Evolutionary conservation across 2,113 vertebrate genomes (phyloP).

Genomic region (Actinemys pallida): DNA sequence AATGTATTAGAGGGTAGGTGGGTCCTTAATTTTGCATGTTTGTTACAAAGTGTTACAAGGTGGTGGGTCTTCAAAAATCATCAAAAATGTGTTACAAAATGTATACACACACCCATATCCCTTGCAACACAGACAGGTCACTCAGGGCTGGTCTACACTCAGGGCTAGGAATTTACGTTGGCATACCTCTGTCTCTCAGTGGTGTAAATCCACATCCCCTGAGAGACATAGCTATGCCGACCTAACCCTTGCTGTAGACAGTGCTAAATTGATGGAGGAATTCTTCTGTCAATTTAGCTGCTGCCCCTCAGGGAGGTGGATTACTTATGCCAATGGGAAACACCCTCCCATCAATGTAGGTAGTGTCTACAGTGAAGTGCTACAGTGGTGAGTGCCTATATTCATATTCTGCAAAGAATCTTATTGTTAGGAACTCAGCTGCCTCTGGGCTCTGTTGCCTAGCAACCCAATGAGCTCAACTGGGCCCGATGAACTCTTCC

Average conservation of each 20-base stretch:
- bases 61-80: neutral
- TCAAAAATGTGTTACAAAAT: neutral
- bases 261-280: neutral
- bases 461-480: neutral
- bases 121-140: neutral
- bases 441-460: neutral
- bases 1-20: neutral
- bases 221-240: neutral
- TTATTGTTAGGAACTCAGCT: neutral
- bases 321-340: neutral
- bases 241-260: neutral
- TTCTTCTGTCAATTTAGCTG: neutral
- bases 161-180: neutral
- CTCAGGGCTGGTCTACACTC: neutral
- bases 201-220: neutral
- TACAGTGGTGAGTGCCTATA: no score
- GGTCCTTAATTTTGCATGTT: neutral
- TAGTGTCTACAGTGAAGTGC: neutral
- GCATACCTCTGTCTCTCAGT: neutral
- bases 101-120: neutral
- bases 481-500: no score
- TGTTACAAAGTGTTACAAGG: neutral
- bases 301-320: neutral
- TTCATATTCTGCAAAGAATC: no score
- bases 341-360: neutral